Evolutionary conservation across 2,113 vertebrate species (phyloP).

Genomic region (Echinops telfairi): DNA sequence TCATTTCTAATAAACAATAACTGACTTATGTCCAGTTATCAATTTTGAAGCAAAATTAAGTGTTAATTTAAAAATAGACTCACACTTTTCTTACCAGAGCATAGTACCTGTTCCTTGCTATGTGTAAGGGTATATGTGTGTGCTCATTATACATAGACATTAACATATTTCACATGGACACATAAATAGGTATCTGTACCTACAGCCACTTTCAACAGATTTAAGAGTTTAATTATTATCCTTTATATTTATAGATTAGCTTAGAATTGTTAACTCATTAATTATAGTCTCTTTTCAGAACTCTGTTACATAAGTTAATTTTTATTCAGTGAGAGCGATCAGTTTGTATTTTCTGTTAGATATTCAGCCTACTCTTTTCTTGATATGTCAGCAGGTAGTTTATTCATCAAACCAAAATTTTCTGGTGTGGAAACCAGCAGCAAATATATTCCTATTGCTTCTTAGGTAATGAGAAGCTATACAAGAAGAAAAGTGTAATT

Average conservation of each 20-base stretch:
- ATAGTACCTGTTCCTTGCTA: neutral
- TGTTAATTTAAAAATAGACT: conserved; percentile 10
- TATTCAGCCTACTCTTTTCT: conserved; percentile 79
- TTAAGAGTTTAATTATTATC: neutral
- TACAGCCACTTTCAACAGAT: neutral
- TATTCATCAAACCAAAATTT: conserved; percentile 79
- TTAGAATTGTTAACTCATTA: conserved; percentile 51
- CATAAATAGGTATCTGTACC: neutral
- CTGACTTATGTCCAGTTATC: neutral
- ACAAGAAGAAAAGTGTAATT: conserved; percentile 81
- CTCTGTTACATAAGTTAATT: conserved; percentile 33
- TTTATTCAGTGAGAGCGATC: conserved; percentile 74
- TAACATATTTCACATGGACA: neutral
- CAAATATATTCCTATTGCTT: conserved; percentile 84
- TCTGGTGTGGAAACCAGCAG: conserved; percentile 78
- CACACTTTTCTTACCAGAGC: neutral
- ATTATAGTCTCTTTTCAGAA: neutral
- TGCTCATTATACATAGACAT: neutral
- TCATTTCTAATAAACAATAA: conserved; percentile 17
- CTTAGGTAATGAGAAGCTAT: conserved; percentile 84
- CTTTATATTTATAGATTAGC: conserved; percentile 42
- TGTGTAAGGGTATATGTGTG: neutral
- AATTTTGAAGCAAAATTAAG: conserved; percentile 30
- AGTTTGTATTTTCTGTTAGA: conserved; percentile 74
- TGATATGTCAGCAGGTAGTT: conserved; percentile 83